phyloP scores from a whole-genome alignment of 1,140 invertebrate genomes.

The Megalonaias nervosa region DNA sequence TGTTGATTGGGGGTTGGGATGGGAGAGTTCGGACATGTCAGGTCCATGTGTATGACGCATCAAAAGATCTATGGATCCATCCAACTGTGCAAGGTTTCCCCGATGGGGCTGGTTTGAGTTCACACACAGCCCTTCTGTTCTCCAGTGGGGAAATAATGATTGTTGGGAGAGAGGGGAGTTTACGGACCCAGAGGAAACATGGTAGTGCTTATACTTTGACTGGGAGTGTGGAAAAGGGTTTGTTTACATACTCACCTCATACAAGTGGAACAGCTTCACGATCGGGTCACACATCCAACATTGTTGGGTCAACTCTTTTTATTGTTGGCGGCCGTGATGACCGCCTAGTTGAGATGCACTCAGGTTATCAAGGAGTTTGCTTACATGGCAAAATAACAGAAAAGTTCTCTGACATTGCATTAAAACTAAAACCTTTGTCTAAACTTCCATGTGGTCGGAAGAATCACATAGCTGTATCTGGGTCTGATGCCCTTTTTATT shows the following conservation, averaged over 20 bases:
- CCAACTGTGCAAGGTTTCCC: constrained; percentile 56
- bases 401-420: constrained; percentile 7
- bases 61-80: constrained; percentile 47
- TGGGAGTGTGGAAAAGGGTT: constrained; percentile 39
- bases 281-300: constrained; percentile 59
- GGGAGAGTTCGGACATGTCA: constrained; percentile 46
- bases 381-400: constrained; percentile 10
- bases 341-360: constrained; percentile 50
- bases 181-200: constrained; percentile 57
- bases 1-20: constrained; percentile 68
- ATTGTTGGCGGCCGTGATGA: constrained; percentile 65
- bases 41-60: constrained; percentile 55
- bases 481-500: constrained; percentile 45
- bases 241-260: constrained; percentile 51
- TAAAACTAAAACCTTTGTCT: constrained; percentile 32
- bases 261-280: constrained; percentile 53
- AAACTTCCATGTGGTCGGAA: constrained; percentile 63
- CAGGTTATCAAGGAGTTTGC: constrained; percentile 17
- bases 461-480: constrained; percentile 48
- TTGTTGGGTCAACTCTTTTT: constrained; percentile 43
- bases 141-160: constrained; percentile 54
- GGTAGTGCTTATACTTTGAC: constrained; percentile 58
- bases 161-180: constrained; percentile 64
- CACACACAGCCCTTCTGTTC: constrained; percentile 54
- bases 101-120: constrained; percentile 63